Percentiles rank a stretch among this genome's conserved stretches.
Evolutionary conservation across 2,113 vertebrate species (phyloP).

Genomic region (Chaetorhynchus papuensis): DNA sequence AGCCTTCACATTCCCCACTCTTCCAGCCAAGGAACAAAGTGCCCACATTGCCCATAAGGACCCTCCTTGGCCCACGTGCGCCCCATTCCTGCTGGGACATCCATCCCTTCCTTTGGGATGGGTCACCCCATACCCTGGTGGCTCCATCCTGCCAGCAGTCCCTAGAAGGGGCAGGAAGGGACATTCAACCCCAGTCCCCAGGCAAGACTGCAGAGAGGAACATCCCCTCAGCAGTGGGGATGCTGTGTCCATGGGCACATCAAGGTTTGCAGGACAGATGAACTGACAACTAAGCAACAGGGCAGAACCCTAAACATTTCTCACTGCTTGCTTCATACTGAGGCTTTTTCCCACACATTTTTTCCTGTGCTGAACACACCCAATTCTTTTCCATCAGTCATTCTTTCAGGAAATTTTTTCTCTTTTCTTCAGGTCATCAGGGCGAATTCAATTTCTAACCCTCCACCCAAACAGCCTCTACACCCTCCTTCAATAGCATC

Average conservation of each 20-base stretch:
- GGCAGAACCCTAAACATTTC: neutral
- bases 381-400: neutral
- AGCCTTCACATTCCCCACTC: neutral
- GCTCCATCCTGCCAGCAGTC: neutral
- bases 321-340: neutral
- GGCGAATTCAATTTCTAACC: neutral
- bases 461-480: neutral
- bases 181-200: neutral
- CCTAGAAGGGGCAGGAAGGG: neutral
- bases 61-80: rapidly evolving
- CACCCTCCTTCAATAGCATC: neutral
- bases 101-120: neutral
- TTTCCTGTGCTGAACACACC: neutral
- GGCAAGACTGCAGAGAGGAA: neutral
- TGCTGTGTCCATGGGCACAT: neutral
- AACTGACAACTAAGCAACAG: neutral
- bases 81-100: neutral
- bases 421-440: neutral
- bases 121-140: neutral
- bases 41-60: neutral
- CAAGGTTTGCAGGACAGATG: neutral
- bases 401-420: neutral
- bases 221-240: neutral
- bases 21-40: neutral
- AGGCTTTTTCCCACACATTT: neutral